Base-by-base conservation (phyloP, 2,888 invertebrate genomes). In the Marronus borbonicus region DNA sequence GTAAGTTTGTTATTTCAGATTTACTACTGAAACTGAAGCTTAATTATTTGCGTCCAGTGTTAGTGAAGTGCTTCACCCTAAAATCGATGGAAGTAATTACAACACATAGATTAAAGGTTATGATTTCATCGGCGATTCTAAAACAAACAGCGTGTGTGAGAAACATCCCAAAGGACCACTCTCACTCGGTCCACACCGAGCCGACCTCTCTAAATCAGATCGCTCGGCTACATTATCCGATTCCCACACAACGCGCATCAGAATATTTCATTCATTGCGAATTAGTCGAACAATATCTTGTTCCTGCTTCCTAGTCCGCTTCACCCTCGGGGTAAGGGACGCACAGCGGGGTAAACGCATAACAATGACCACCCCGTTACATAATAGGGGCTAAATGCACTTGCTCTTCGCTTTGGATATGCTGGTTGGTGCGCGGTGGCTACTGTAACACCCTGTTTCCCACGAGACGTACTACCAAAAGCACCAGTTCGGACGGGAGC, bases 241-340 rank as follows among this genome's bases (percentile, higher is more conserved):
- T 76, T 77, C 77, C 70, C 79, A 77, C 79, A 77, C 76, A 28
- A 64, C 36, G 31, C 31, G 31, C 31, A 28, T 14, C 64, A 36
- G 31, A 7, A 3, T 20, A 62, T 14, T 62, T 36, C 64, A 64
- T 64, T 64, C 64, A 64, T 3, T 31, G 36, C 36, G 64, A 64
- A 64, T 64, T 64, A 64, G 28, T n/a, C 31, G 31, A 17, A 55
- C 55, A 55, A 62, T 28, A 31, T 31, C 64, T 64, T 52, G 52
- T 52, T 64, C 64, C 64, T 64, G 64, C 36, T 64, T 64, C 64
- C 64, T 64, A 36, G n/a, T 64, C 64, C 64, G 31, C 12, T 44
- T 44, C 44, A 8, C 44, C 12, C 44, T 44, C 44, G 44, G 44
- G 1, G 44, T 0, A 12, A 0, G 44, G 10, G 8, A 44, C 8